phyloP scores from a whole-genome alignment of 2,113 vertebrate genomes.

The Corydoras sp. region DNA sequence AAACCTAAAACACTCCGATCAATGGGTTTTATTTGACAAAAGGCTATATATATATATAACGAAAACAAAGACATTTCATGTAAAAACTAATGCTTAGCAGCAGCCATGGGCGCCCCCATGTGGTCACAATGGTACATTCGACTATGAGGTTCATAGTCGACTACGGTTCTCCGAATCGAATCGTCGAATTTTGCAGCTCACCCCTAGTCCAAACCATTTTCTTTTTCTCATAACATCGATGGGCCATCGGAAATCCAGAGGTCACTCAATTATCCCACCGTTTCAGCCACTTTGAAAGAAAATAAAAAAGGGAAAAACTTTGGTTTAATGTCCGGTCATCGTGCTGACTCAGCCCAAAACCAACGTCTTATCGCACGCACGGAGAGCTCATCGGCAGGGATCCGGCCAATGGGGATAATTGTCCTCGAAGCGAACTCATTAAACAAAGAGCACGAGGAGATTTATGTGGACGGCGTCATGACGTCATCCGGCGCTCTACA shows the following conservation, averaged over 20 bases:
- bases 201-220: background rate
- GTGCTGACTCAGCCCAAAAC: constrained; percentile 6
- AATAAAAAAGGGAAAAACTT: background rate
- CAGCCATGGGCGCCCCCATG: no score
- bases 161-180: no score
- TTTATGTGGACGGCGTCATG: constrained; percentile 19
- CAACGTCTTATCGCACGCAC: constrained; percentile 1
- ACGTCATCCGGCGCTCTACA: constrained; percentile 49
- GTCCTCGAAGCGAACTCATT: constrained; percentile 12
- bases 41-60: no score
- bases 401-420: constrained; percentile 8
- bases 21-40: no score
- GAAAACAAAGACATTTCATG: no score
- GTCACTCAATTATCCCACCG: no score
- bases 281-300: no score
- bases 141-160: no score
- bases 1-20: no score
- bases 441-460: constrained; percentile 17
- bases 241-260: background rate
- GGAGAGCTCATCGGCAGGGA: background rate
- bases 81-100: no score
- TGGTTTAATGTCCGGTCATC: background rate
- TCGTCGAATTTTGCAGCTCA: no score
- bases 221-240: constrained; percentile 15
- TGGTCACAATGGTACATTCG: no score